Percentiles rank a stretch among this genome's conserved stretches.
These are phyloP conservation scores for Parnassius glacialis DNA, from an alignment of 2,888 invertebrate genomes.

Conservation along the genomic window DNA sequence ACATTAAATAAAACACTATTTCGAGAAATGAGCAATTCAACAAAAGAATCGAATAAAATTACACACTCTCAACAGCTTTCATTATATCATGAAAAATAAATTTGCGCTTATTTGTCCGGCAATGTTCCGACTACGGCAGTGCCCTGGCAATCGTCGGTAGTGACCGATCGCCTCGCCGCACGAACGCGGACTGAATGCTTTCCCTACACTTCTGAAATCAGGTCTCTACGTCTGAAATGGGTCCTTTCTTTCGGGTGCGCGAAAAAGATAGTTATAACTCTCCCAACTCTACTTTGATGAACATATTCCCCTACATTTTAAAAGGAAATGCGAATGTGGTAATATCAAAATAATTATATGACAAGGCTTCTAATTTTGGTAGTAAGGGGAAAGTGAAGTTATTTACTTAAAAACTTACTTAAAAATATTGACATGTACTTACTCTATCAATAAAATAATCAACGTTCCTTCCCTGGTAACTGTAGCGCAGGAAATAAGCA, in stretches of 20 bases:
- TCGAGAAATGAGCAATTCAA: constrained; percentile 12
- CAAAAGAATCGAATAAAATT: constrained; percentile 27
- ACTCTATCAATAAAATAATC: no score
- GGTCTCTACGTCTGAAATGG: constrained; percentile 35
- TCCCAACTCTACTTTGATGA: constrained; percentile 33
- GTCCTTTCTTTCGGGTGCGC: constrained; percentile 43
- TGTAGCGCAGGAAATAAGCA: no score
- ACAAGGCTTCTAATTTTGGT: no score
- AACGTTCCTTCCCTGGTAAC: no score
- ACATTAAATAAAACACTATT: constrained; percentile 3
- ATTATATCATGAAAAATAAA: constrained; percentile 44
- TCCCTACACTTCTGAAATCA: constrained; percentile 48
- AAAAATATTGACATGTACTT: no score
- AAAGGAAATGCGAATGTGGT: constrained; percentile 66
- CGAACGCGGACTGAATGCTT: constrained; percentile 72
- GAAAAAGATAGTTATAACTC: constrained; percentile 47
- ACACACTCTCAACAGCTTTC: constrained; percentile 34
- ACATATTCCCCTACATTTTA: constrained; percentile 47
- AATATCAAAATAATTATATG: constrained; percentile 61
- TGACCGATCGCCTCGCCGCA: constrained; percentile 66
- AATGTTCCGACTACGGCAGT: constrained; percentile 45
- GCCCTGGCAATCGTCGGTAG: constrained; percentile 38
- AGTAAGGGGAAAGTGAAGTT: no score
- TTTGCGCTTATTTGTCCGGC: constrained; percentile 45
- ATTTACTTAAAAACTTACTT: no score